Conservation (phyloP, 2,888 invertebrate species). For the Thelaira solivaga region DNA sequence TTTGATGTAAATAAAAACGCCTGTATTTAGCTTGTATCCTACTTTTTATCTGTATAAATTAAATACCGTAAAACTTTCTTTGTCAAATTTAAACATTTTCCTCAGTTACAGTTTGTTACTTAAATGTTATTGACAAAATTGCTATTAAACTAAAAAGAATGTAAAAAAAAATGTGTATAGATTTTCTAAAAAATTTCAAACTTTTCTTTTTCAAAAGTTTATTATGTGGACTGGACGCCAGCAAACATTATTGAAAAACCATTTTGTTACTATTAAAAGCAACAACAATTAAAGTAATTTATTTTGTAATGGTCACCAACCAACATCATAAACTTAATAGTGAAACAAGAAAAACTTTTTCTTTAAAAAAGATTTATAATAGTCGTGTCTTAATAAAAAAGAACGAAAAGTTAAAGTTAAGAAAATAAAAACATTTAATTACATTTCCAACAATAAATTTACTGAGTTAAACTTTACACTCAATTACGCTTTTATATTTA, state of each 20-base stretch:
- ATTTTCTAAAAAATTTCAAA: neutral
- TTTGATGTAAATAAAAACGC: too few species aligned
- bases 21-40: too few species aligned
- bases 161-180: too few species aligned
- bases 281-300: conserved; percentile 43
- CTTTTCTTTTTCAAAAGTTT: conserved; percentile 6
- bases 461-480: conserved; percentile 54
- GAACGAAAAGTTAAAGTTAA: too few species aligned
- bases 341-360: conserved; percentile 21
- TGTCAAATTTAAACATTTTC: neutral
- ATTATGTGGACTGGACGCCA: neutral
- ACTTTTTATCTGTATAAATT: too few species aligned
- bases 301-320: conserved; percentile 50
- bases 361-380: conserved; percentile 20
- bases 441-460: conserved; percentile 50
- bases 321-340: conserved; percentile 3
- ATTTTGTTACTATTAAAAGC: conserved; percentile 28
- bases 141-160: neutral
- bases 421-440: conserved; percentile 54
- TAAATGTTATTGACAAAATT: neutral
- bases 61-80: neutral
- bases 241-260: conserved; percentile 36
- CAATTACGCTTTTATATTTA: conserved; percentile 54
- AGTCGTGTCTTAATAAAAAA: neutral
- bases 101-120: neutral